Evolutionary conservation across 1,140 invertebrate species (phyloP), one percentile per base, ranked within the genome.

Genomic region (Metopolophium dirhodum): DNA sequence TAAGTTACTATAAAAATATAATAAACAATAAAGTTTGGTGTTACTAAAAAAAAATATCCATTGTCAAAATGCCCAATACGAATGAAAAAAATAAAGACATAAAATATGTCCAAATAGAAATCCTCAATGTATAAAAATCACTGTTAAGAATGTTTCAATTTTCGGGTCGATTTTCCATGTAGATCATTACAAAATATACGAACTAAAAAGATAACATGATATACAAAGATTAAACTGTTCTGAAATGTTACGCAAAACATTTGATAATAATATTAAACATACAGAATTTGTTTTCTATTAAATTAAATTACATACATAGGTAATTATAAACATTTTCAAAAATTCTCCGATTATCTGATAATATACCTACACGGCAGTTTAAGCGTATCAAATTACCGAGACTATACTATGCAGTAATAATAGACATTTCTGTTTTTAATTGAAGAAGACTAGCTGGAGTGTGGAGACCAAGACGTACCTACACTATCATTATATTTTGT

Each of bases 271-370:
- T 61, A 8, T 61, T 23, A 54, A 54, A 30, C 20, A 23, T 11
- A 30, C 9, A 61, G 26, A 61, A 11, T 51, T 51, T 51, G 26
- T 47, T 57, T 23, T 30, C 30, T 14, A 26, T 30, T 30, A 61
- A 30, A 61, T 61, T 11, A 14, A 61, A 61, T 61, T 18, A n/a
- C 18, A n/a, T 18, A n/a, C 18, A n/a, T 77, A 41, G 41, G 2
- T 41, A 77, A 77, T 77, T n/a, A 77, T n/a, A 77, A n/a, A 77
- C 61, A 18, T 77, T n/a, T 77, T 77, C 61, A 77, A 77, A 77
- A 77, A 77, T 14, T 35, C 11, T 14, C 30, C 61, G 30, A 30
- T 68, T 77, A 77, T 77, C n/a, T 77, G 61, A 77, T 77, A n/a
- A 77, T n/a, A 77, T n/a, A 77, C 61, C 61, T 9, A 18, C 49